Conservation (phyloP, 2,888 invertebrate species). For the Acanthosepion lycidas region DNA sequence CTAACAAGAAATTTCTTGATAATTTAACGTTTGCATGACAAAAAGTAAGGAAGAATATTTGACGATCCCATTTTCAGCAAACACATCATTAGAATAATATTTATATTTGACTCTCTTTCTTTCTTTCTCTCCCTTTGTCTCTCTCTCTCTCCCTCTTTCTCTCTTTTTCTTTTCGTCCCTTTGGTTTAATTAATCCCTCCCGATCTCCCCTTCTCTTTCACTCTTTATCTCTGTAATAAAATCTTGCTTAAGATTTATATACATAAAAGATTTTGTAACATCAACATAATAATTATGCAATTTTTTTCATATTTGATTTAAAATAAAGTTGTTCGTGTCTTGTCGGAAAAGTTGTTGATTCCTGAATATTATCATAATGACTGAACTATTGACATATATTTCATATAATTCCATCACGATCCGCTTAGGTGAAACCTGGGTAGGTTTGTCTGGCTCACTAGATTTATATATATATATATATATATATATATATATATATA, state of each 20-base stretch:
- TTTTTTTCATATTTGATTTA: no score
- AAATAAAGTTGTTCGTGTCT: no score
- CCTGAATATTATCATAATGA: no score
- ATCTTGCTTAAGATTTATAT: no score
- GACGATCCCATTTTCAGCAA: background rate
- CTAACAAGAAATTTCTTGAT: background rate
- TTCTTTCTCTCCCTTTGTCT: background rate
- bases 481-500: background rate
- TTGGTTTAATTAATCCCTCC: no score
- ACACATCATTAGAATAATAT: background rate
- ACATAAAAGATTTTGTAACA: no score
- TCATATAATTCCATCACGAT: no score
- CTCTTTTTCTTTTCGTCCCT: background rate
- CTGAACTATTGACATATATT: background rate
- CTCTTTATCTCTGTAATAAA: background rate
- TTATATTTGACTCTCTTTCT: background rate
- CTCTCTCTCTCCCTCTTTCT: background rate
- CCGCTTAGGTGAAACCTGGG: no score
- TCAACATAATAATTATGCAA: no score
- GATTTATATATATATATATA: background rate
- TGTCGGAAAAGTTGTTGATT: no score
- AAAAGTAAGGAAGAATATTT: background rate
- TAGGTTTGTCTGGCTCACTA: no score
- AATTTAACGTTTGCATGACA: background rate
- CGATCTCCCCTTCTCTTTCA: background rate